Percentiles rank a stretch among this genome's conserved stretches.
Evolutionary conservation across 1,140 invertebrate genomes (phyloP).

Genomic region (Xylocopa sonorina): DNA sequence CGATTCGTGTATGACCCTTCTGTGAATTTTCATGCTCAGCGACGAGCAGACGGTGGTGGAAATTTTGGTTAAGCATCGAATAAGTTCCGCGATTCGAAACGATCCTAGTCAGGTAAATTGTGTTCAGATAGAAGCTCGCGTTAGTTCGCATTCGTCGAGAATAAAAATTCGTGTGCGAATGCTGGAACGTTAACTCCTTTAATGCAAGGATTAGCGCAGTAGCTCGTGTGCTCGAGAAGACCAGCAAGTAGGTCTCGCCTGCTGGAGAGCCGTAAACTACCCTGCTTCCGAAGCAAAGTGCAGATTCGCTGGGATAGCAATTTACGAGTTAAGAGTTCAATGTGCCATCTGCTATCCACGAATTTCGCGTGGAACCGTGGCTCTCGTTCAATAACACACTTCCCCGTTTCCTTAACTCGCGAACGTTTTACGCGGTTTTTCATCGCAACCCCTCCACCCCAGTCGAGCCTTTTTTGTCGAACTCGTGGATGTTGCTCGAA

Average conservation of each 20-base stretch:
- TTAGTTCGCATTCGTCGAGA: too few species aligned
- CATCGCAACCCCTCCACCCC: too few species aligned
- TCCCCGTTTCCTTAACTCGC: background rate
- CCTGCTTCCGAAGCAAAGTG: background rate
- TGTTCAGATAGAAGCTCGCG: too few species aligned
- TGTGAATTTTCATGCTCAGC: background rate
- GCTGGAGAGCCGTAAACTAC: background rate
- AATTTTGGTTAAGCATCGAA: too few species aligned
- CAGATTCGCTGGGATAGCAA: background rate
- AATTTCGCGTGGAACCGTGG: background rate
- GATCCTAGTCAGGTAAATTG: too few species aligned
- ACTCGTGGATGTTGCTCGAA: background rate
- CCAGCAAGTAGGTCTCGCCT: background rate
- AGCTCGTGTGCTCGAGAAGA: background rate
- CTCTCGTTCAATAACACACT: background rate
- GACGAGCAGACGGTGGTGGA: background rate
- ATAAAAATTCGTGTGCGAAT: too few species aligned
- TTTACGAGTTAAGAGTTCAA: conserved; percentile 12
- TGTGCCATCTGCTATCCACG: too few species aligned
- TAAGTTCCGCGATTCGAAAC: too few species aligned
- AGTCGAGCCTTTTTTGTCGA: too few species aligned
- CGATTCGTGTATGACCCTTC: background rate
- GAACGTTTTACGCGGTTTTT: too few species aligned
- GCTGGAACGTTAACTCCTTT: too few species aligned
- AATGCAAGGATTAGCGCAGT: too few species aligned